Percentiles rank a stretch among this genome's conserved stretches.
These are phyloP conservation scores for Polydrusus pterygomalis DNA, from an alignment of 2,888 invertebrate species.

Conservation along the genomic window DNA sequence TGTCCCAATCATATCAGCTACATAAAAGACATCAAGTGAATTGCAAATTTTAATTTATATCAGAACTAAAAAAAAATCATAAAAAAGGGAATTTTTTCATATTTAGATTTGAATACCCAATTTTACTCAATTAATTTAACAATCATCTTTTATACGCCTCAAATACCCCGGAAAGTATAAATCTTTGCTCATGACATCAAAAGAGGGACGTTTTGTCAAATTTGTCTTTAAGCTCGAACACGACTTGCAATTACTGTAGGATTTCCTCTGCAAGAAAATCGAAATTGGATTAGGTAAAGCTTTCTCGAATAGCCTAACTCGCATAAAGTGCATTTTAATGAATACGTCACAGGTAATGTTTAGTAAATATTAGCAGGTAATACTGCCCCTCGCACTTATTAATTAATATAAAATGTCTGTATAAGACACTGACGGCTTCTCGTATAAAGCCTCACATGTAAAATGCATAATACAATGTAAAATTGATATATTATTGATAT, in stretches of 20 bases:
- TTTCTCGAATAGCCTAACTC: not conserved
- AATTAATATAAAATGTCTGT: no score
- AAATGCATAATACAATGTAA: no score
- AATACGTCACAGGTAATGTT: not conserved
- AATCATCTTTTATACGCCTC: not conserved
- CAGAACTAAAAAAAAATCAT: no score
- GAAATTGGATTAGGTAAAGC: conserved; percentile 4
- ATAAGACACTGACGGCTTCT: no score
- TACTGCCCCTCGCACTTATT: no score
- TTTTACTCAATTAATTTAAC: not conserved
- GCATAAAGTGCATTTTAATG: not conserved
- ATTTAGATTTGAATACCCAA: not conserved
- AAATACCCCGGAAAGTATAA: not conserved
- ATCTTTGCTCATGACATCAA: conserved; percentile 7
- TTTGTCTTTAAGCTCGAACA: conserved; percentile 7
- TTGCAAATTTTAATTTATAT: not conserved
- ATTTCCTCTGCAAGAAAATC: not conserved
- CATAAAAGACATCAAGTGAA: not conserved
- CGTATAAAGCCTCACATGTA: no score
- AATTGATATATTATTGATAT: no score
- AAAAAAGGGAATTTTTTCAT: no score
- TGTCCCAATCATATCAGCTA: no score
- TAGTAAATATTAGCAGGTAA: not conserved
- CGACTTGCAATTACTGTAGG: conserved; percentile 33
- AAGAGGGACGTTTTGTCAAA: not conserved